Percentiles rank a stretch among this genome's conserved stretches.
phyloP scores from a whole-genome alignment of 1,140 invertebrate species.

The Sogatella furcifera region DNA sequence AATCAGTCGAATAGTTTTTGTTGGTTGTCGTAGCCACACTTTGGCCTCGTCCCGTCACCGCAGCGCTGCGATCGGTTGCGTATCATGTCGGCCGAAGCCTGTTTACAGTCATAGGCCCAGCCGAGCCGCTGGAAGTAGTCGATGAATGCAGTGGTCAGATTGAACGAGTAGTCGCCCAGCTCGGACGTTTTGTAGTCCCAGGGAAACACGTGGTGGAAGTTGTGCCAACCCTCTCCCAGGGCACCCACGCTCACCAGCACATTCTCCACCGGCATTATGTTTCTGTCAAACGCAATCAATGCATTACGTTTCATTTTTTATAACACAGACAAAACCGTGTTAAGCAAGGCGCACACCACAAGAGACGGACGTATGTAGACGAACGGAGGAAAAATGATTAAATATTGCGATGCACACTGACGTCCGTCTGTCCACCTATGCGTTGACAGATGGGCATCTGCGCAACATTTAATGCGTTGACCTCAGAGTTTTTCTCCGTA shows the following conservation, averaged over 20 bases:
- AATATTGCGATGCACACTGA: too few species aligned
- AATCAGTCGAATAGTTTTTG: slow-evolving; percentile 4
- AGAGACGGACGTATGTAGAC: too few species aligned
- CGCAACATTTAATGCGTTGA: too few species aligned
- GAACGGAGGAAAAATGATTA: too few species aligned
- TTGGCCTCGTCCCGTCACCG: slow-evolving; percentile 46
- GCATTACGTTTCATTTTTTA: not conserved
- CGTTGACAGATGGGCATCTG: too few species aligned
- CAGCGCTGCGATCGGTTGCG: slow-evolving; percentile 42
- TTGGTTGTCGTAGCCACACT: slow-evolving; percentile 47
- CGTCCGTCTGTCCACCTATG: too few species aligned
- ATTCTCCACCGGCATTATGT: slow-evolving; percentile 63
- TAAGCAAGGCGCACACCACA: too few species aligned
- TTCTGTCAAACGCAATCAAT: slow-evolving; percentile 33
- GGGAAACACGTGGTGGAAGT: slow-evolving; percentile 87
- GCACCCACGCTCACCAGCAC: slow-evolving; percentile 54
- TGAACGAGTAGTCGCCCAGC: slow-evolving; percentile 50
- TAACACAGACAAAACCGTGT: too few species aligned
- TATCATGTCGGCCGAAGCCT: slow-evolving; percentile 50
- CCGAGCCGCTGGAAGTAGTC: slow-evolving; percentile 57
- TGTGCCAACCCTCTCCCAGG: slow-evolving; percentile 83
- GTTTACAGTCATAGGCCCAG: slow-evolving; percentile 57
- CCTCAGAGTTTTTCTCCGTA: too few species aligned
- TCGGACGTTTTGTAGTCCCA: slow-evolving; percentile 85
- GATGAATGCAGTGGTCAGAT: slow-evolving; percentile 60